Conservation (phyloP, 1,140 invertebrate genomes). For the Neodiprion pinetum region DNA sequence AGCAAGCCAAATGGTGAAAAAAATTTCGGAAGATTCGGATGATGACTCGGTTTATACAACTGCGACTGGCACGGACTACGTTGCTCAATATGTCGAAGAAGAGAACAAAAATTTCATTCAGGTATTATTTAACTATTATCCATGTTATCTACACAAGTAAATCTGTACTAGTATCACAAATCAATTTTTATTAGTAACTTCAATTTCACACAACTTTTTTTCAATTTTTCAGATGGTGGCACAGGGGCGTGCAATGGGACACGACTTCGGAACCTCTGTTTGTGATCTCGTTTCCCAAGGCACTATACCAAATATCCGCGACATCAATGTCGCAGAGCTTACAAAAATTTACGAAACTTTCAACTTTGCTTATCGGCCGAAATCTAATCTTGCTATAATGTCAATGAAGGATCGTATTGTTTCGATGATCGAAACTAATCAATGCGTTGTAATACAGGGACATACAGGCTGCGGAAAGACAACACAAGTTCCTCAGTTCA, state of each 20-base stretch:
- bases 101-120: constrained; percentile 42
- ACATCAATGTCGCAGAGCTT: constrained; percentile 32
- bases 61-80: constrained; percentile 40
- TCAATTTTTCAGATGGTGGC: constrained; percentile 2
- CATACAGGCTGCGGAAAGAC: constrained; percentile 84
- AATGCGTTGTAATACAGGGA: constrained; percentile 85
- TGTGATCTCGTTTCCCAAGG: constrained; percentile 47
- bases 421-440: constrained; percentile 69
- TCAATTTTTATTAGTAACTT: constrained; percentile 10
- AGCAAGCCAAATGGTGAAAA: constrained; percentile 21
- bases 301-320: constrained; percentile 31
- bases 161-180: background rate
- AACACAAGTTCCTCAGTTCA: constrained; percentile 88
- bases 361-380: constrained; percentile 42
- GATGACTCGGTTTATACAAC: background rate
- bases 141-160: background rate
- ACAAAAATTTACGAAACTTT: constrained; percentile 48
- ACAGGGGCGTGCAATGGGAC: background rate
- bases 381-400: constrained; percentile 37
- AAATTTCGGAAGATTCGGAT: background rate
- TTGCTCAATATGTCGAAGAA: constrained; percentile 41
- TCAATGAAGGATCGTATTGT: constrained; percentile 62
- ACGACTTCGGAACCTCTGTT: background rate
- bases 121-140: constrained; percentile 31
- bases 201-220: constrained; percentile 18